Conservation (phyloP, 2,888 invertebrate genomes). For the Cybosia mesomella region DNA sequence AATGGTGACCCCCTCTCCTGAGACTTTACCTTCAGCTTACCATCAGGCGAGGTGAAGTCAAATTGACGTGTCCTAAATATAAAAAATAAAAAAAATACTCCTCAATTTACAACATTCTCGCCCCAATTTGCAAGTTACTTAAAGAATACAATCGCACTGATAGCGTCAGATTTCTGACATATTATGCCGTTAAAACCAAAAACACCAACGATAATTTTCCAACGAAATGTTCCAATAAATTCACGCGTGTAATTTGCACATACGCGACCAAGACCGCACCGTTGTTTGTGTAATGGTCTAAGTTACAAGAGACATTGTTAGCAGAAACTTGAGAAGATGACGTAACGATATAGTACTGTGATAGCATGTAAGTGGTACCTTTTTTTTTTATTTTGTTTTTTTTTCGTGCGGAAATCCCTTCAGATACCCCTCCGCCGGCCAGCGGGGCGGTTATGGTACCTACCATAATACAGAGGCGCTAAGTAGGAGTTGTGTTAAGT, state of each 20-base stretch:
- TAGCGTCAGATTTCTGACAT: slow-evolving; percentile 33
- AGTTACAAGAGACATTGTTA: slow-evolving; percentile 42
- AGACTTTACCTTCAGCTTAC: no score
- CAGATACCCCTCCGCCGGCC: no score
- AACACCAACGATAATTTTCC: slow-evolving; percentile 56
- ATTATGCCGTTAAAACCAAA: slow-evolving; percentile 48
- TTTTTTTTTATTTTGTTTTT: no score
- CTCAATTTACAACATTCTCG: neutral
- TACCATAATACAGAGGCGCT: neutral
- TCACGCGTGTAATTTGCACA: slow-evolving; percentile 74
- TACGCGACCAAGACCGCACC: slow-evolving; percentile 69
- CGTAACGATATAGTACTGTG: neutral
- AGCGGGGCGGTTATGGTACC: no score
- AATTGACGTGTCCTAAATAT: no score
- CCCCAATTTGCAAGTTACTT: slow-evolving; percentile 15
- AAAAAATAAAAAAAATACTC: no score
- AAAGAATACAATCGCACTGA: slow-evolving; percentile 16
- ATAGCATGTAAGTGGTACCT: neutral
- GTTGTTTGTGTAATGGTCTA: slow-evolving; percentile 60
- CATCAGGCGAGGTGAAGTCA: no score
- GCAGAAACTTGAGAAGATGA: neutral
- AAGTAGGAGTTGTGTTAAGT: neutral
- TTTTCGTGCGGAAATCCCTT: no score
- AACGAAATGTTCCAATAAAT: slow-evolving; percentile 74
- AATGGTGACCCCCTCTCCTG: no score